Evolutionary conservation across 2,113 vertebrate species (phyloP), one percentile per base, ranked within the genome.

Genomic region (Hippoglossus stenolepis): DNA sequence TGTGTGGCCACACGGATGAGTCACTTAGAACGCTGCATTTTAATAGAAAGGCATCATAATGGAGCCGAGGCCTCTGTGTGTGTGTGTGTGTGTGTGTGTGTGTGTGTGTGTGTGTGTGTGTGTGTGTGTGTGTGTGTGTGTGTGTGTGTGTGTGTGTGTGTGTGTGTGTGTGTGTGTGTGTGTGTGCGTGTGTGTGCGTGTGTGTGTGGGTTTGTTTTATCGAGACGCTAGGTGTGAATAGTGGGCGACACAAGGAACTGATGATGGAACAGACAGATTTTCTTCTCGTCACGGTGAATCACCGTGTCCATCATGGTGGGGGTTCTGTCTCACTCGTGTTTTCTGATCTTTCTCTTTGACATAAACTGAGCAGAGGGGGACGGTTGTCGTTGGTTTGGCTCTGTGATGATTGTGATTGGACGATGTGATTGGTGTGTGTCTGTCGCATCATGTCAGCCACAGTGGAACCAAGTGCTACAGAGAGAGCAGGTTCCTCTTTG

Each of bases 131-230:
- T 7, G 28, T 31, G 28, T 7, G 28, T 31, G 28, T 7, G 4
- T 31, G 28, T 31, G 28, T 31, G 28, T 31, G 28, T 5, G 28
- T 31, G 26, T 28, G 26, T 28, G 26, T 28, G 26, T 28, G 26
- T 28, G 26, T 28, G 26, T 64, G 62, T 51, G 65, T 24, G 51
- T 31, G 28, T 7, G 28, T 31, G 28, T 7, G 4, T 31, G 28
- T 31, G 28, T 31, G 28, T 31, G 28, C 0, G 28, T 31, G 26
- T 28, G 26, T 28, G 26, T 28, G 26, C 3, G 26, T 28, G 26
- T 28, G 26, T 64, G 62, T 51, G 65, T 24, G 51, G 40, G 60
- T 12, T 38, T 51, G 65, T n/a, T n/a, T n/a, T n/a, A n/a, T n/a
- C n/a, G n/a, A n/a, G n/a, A n/a, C n/a, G n/a, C n/a, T n/a, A n/a